Evolutionary conservation across 2,113 vertebrate species (phyloP).

Genomic region (Centrocercus urophasianus): DNA sequence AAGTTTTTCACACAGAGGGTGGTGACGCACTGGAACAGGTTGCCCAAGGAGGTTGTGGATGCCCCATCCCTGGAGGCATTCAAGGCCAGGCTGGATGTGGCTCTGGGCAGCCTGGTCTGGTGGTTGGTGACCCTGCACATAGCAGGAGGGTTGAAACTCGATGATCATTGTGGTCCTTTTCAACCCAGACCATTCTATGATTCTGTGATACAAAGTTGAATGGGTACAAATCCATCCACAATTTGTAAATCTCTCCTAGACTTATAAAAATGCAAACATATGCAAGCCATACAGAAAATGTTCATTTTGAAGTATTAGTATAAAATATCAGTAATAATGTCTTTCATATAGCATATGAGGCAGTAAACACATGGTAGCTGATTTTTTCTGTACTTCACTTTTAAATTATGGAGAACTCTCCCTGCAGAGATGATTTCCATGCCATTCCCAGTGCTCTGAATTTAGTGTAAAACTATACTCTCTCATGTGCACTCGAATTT

Average conservation of each 20-base stretch:
- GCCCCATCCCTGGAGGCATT: too few relatives aligned
- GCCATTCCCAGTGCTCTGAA: not conserved
- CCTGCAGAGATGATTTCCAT: not conserved
- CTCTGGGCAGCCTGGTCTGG: too few relatives aligned
- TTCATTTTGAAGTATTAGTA: conserved; percentile 22
- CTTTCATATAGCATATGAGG: not conserved
- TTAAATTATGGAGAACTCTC: not conserved
- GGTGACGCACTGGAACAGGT: too few relatives aligned
- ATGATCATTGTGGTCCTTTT: too few relatives aligned
- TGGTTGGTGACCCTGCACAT: too few relatives aligned
- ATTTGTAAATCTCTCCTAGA: conserved; percentile 28
- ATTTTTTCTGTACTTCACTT: conserved; percentile 25
- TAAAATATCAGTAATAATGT: conserved; percentile 29
- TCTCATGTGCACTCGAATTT: not conserved
- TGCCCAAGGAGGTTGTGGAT: too few relatives aligned
- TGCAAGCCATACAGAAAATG: conserved; percentile 19
- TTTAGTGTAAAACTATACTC: not conserved
- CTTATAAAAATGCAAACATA: conserved; percentile 5
- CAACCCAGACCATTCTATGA: too few relatives aligned
- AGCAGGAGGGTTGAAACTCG: too few relatives aligned
- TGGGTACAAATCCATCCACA: not conserved
- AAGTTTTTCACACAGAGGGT: too few relatives aligned
- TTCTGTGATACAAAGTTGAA: not conserved
- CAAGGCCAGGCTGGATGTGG: too few relatives aligned
- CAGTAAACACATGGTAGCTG: conserved; percentile 6